These are phyloP conservation scores for Nudaria mundana DNA, from an alignment of 2,888 invertebrate species.

Conservation along the genomic window DNA sequence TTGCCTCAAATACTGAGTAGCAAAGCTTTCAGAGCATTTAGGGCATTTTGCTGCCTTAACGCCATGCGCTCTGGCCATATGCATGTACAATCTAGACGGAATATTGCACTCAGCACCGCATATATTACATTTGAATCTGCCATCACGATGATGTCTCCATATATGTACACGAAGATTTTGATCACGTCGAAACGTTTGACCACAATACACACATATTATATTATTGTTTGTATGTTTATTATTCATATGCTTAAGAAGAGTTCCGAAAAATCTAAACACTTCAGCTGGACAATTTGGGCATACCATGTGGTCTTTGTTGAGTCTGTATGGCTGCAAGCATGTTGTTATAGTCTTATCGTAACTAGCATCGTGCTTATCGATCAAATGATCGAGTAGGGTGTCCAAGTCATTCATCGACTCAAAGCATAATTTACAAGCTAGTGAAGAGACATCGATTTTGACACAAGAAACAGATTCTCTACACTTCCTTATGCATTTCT, in stretches of 20 bases:
- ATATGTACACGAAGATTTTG: conserved; percentile 71
- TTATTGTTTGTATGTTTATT: conserved; percentile 70
- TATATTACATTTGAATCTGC: conserved; percentile 64
- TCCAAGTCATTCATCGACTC: conserved; percentile 60
- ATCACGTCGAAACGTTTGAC: conserved; percentile 67
- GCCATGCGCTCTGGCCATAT: conserved; percentile 71
- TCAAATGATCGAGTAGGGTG: conserved; percentile 60
- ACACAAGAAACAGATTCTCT: conserved; percentile 70
- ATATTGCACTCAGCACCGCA: conserved; percentile 69
- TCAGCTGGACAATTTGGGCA: conserved; percentile 67
- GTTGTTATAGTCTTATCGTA: conserved; percentile 69
- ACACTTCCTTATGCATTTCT: conserved; percentile 69
- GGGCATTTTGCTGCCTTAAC: conserved; percentile 72
- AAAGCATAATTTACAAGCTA: conserved; percentile 69
- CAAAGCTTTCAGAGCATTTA: conserved; percentile 67
- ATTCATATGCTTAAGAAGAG: conserved; percentile 69
- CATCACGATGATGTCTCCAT: conserved; percentile 70
- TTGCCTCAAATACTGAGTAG: conserved; percentile 75
- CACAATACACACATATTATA: conserved; percentile 72
- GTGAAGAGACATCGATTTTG: conserved; percentile 65
- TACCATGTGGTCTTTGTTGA: conserved; percentile 66
- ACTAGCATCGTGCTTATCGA: conserved; percentile 60
- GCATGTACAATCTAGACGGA: conserved; percentile 70
- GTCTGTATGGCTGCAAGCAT: conserved; percentile 63
- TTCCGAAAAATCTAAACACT: conserved; percentile 69